Base-by-base conservation (phyloP, 1,140 invertebrate species). In the Ceratosolen fusciceps region DNA sequence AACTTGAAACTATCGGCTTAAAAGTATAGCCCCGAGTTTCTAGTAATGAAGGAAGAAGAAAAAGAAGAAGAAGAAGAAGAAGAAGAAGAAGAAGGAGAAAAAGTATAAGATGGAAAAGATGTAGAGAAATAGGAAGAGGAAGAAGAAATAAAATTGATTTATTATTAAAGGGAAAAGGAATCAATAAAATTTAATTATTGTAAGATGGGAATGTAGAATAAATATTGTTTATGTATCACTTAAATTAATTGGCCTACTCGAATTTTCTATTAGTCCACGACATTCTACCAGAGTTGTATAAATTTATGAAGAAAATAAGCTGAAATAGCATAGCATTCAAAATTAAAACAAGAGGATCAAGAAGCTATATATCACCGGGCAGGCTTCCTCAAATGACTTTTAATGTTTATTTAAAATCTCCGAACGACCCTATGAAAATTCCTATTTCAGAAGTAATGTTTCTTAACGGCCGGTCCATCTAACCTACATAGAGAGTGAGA, bases 391-490 rank as follows among this genome's bases (percentile, higher is more conserved):
- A 60, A 58, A 77, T 54, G 75, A 67, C 39, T 52, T 47, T 72
- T 62, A 72, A 79, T 73, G 77, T 79, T 74, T 74, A 74, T 74
- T 79, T 79, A 74, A 79, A 74, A 74, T 70, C 26, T 71, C 52
- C 52, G 52, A 37, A 24, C 49, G 56, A 29, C 56, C 54, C 29
- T 73, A 54, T 52, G 47, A 79, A 79, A 67, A 68, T 68, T 58
- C 71, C 49, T 39, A 54, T 68, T 79, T 58, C 16, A 56, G 21
- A 67, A 74, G 62, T 71, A 58, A 78, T 62, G 76, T 52, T 71
- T 65, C 47, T 43, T 24, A n/a, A 26, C 75, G 62, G 43, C 31
- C 39, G 10, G 26, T 43, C 39, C 39, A 47, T 74, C 37, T 12
- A 39, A 43, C 29, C 31, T 14, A n/a, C n/a, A n/a, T n/a, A n/a